Base-by-base conservation (phyloP, 2,113 vertebrate genomes). In the Brachyhypopomus occidentalis region DNA sequence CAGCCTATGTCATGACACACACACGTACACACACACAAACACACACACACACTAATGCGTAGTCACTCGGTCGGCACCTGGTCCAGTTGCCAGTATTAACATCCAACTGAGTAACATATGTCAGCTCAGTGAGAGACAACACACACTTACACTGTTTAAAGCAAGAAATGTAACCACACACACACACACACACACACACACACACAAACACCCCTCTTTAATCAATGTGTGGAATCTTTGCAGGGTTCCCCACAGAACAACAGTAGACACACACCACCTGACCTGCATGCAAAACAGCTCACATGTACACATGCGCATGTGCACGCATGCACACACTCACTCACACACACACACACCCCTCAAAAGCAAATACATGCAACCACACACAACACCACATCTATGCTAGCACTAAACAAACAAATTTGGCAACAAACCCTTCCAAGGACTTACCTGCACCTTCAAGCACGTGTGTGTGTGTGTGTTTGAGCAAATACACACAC, bases 231-330 rank as follows among this genome's bases (percentile, higher is more conserved):
- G 34, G 82, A 73, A 72, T 84, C 80, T 62, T 76, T 75, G 77
- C 87, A 78, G 78, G 77, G 78, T 79, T 80, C 70, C 82, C 70
- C 71, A 59, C 73, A 82, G 87, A 86, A 88, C 82, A 34, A 82
- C 79, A 88, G 88, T 84, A 90, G 88, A 63, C 17, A 5, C 34
- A 56, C 77, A 38, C 89, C 89, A 90, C 92, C 91, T 93, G 92
- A 93, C 89, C 91, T 52, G 92, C 93, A 94, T 93, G 90, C 89
- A 91, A 93, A 94, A 86, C 88, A 90, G 91, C 76, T 25, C 69
- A 78, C 77, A 71, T 56, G 48, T 60, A 23, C 70, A 66, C 63
- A 52, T 25, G 78, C 45, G 56, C 72, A 52, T 25, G 73, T 2
- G 25, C 73, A 78, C 70, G 72, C 55, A 12, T 62, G 19, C 66